Evolutionary conservation across 64 coral and sea anemone species (phyloP), one percentile per base, ranked within the genome.

Genomic region (Montipora capricornis): DNA sequence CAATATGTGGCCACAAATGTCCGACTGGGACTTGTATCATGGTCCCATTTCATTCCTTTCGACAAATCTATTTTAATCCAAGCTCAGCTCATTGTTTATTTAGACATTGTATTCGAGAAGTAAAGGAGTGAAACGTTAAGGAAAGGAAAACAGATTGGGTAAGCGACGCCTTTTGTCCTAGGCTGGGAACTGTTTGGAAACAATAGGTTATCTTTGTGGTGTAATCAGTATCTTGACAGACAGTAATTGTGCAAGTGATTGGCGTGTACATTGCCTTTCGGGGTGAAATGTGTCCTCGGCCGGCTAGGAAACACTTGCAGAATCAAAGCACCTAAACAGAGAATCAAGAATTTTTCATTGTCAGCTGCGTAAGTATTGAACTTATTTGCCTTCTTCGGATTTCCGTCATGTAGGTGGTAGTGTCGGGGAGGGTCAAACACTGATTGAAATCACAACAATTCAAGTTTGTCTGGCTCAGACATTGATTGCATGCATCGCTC

Each of bases 151-250:
- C 82, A 86, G 64, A 47, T 86, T 86, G 82, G 14, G 61, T 73
- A 20, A 49, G 71, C 24, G 13, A n/a, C 26, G 81, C 81, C 81
- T 83, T 82, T 64, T 62, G 11, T 58, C 59, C 68, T 83, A 44
- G 68, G 58, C 81, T 83, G 59, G 82, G 64, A 86, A 86, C 64
- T 71, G 66, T 86, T 86, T 86, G 66, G 66, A 73, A 86, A 86
- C 82, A 86, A 86, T 86, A 86, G 82, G 82, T 86, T 86, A 86
- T 86, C 82, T 86, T 71, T 86, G 82, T 86, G 82, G 13, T 86
- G 82, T 86, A 86, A 86, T 86, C 82, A 46, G 82, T 86, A 20
- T 49, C 82, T 86, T 86, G 82, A 86, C 82, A 86, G 82, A 47
- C 64, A 84, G 81, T 86, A 86, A 86, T 86, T 86, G 82, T 71